A percentile compares a stretch with the other conserved stretches of the same genome.
Evolutionary conservation across 2,113 vertebrate genomes (phyloP).

Genomic region (Lathamus discolor): DNA sequence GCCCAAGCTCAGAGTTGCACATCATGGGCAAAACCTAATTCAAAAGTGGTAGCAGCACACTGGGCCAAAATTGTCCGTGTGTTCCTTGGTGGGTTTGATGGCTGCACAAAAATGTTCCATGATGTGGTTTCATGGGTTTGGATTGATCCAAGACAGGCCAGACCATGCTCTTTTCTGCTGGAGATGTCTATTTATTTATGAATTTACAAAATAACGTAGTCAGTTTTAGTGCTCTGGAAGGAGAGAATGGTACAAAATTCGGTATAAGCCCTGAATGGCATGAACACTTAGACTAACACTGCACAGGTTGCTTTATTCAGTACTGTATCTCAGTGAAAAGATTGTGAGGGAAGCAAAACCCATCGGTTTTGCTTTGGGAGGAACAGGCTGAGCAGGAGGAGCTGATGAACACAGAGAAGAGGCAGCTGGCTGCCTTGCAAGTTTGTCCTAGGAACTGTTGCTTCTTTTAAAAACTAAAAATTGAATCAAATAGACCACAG

Average conservation of each 20-base stretch:
- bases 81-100: not conserved
- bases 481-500: not conserved
- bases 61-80: not conserved
- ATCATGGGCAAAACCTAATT: not conserved
- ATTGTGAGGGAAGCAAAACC: not conserved
- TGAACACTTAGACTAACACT: not conserved
- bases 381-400: not conserved
- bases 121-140: not conserved
- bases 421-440: not conserved
- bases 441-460: constrained; percentile 16
- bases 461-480: not conserved
- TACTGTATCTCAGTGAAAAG: not conserved
- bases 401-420: not conserved
- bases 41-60: not conserved
- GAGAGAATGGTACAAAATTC: not conserved
- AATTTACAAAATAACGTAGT: not conserved
- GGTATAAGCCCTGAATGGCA: not conserved
- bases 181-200: not conserved
- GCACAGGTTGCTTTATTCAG: not conserved
- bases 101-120: not conserved
- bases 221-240: not conserved
- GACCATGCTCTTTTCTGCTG: not conserved
- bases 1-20: not conserved
- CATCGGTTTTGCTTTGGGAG: not conserved
- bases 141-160: not conserved